Conservation (phyloP, 2,113 vertebrate species). For the Thamnophis sirtalis region DNA sequence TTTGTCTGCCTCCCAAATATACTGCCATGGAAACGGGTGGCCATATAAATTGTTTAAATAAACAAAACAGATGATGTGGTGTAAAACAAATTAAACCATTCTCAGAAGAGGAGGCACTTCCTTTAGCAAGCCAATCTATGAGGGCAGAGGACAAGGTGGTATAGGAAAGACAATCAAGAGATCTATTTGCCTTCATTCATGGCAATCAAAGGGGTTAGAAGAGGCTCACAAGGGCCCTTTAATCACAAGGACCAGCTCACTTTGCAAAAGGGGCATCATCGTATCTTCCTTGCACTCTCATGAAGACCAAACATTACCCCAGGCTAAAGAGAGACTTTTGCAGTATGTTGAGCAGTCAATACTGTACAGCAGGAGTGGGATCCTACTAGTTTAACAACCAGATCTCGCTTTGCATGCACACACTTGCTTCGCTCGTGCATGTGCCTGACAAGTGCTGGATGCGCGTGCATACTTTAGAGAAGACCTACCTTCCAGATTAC, state of each 20-base stretch:
- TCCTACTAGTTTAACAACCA: too few relatives aligned
- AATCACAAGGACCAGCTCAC: neutral
- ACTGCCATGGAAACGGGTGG: neutral
- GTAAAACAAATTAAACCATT: neutral
- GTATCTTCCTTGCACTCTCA: neutral
- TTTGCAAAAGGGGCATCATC: neutral
- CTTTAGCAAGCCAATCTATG: neutral
- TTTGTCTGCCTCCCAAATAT: neutral
- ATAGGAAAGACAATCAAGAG: neutral
- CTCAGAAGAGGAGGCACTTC: neutral
- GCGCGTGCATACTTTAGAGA: too few relatives aligned
- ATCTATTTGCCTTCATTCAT: neutral
- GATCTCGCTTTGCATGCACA: too few relatives aligned
- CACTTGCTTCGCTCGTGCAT: too few relatives aligned
- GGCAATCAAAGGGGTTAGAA: neutral
- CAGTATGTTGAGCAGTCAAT: neutral
- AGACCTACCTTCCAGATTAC: too few relatives aligned
- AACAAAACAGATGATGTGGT: neutral
- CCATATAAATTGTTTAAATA: neutral
- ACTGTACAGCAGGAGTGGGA: neutral
- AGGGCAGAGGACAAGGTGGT: neutral
- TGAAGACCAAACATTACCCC: neutral
- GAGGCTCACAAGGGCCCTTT: too few relatives aligned
- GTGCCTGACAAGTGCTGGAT: too few relatives aligned
- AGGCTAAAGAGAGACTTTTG: neutral